Evolutionary conservation across 1,140 invertebrate genomes (phyloP), one percentile per base, ranked within the genome.

Genomic region (Tetragnatha versicolor): DNA sequence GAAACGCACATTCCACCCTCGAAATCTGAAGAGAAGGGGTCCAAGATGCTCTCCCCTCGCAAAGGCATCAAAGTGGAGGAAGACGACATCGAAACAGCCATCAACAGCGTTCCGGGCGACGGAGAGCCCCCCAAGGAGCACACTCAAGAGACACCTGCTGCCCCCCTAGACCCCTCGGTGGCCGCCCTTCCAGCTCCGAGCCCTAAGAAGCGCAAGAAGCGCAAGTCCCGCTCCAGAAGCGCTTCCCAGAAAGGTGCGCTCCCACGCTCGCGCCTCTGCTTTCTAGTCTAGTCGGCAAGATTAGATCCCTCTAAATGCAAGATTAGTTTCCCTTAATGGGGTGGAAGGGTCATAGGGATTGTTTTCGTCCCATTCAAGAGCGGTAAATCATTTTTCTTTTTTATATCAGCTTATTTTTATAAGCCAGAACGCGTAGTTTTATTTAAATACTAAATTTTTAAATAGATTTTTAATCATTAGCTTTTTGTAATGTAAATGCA

Each of bases 241-340:
- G 27, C 63, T 3, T 60, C 73, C 17, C 58, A 66, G 22, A 66
- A 77, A 77, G 75, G 75, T 77, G 75, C 22, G 63, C 72, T 35
- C 60, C 33, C 33, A 35, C 69, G 35, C n/a, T 27, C 39, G 58
- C 33, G 72, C 51, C 72, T 76, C 58, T 76, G 72, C 72, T 76
- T 76, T 63, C 58, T 76, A 76, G 72, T 37, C 45, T 76, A 76
- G 72, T 63, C 31, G n/a, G n/a, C n/a, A n/a, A n/a, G n/a, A n/a
- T n/a, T n/a, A n/a, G n/a, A n/a, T n/a, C n/a, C n/a, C n/a, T n/a
- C n/a, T n/a, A n/a, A n/a, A n/a, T n/a, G n/a, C n/a, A n/a, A n/a
- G n/a, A n/a, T n/a, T n/a, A n/a, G n/a, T n/a, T n/a, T n/a, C n/a
- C n/a, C n/a, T n/a, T n/a, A n/a, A n/a, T n/a, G n/a, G n/a, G n/a